phyloP scores from a whole-genome alignment of 2,113 vertebrate species.

The Potamarius usumacintae region DNA sequence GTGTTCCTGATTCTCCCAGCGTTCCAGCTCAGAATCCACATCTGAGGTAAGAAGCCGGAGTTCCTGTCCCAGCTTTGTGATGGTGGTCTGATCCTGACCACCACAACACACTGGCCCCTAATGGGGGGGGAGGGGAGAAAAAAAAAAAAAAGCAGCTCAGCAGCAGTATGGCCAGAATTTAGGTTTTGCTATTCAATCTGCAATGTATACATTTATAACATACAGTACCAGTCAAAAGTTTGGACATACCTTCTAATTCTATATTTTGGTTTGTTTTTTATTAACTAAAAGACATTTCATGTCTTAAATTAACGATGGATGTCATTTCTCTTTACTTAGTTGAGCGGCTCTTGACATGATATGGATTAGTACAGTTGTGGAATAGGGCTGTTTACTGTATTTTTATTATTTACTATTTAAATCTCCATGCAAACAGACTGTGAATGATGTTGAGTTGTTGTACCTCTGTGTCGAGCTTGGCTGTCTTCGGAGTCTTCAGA shows the following conservation, averaged over 20 bases:
- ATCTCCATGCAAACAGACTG: background rate
- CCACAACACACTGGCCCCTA: slow-evolving; percentile 8
- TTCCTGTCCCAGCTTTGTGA: slow-evolving; percentile 91
- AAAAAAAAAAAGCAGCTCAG: background rate
- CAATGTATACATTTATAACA: background rate
- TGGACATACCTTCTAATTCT: no score
- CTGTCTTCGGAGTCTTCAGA: slow-evolving; percentile 86
- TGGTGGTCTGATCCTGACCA: slow-evolving; percentile 85
- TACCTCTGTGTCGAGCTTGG: slow-evolving; percentile 93
- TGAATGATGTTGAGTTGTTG: background rate
- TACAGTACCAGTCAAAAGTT: no score
- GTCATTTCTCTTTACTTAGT: no score
- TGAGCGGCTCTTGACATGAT: no score
- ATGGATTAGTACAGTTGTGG: no score
- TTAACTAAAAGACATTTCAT: no score
- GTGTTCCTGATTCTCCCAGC: slow-evolving; percentile 93
- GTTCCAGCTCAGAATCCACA: slow-evolving; percentile 87
- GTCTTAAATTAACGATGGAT: no score
- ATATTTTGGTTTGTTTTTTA: no score
- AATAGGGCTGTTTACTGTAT: no score
- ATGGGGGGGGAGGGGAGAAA: background rate
- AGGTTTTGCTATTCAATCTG: background rate
- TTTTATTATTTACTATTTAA: no score
- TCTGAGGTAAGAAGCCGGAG: slow-evolving; percentile 88
- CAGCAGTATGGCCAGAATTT: background rate